Conservation (phyloP, 2,113 vertebrate species). For the Antechinus flavipes region DNA sequence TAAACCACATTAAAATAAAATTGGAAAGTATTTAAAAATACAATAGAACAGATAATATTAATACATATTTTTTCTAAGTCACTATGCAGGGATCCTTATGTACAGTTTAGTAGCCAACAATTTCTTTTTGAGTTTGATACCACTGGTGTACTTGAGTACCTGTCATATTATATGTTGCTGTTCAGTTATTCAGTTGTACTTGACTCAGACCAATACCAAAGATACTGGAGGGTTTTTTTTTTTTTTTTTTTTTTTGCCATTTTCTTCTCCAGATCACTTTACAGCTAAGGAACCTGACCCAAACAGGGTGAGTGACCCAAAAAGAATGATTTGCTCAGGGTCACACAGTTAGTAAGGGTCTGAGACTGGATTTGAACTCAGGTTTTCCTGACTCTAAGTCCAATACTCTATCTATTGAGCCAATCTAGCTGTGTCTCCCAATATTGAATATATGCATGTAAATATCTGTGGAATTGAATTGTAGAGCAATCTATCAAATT, state of each 20-base stretch:
- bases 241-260: neutral
- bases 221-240: neutral
- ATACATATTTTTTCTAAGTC: neutral
- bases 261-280: neutral
- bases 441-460: neutral
- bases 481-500: neutral
- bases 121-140: neutral
- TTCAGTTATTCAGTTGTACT: neutral
- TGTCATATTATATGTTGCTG: neutral
- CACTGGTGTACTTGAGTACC: neutral
- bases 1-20: neutral
- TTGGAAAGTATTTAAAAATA: neutral
- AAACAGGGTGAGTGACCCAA: neutral
- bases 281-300: neutral
- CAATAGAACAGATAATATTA: neutral
- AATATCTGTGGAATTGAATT: neutral
- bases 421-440: neutral
- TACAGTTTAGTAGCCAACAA: neutral
- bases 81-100: neutral
- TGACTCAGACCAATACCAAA: neutral
- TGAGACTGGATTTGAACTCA: neutral
- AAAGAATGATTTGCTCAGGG: neutral
- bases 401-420: neutral
- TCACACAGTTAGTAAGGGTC: neutral
- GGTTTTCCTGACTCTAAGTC: neutral